Evolutionary conservation across 1,140 invertebrate genomes (phyloP).

Genomic region (Bombyx mori): ASM3026992v2 NC_085118.1:9091001-9091500

Average conservation of each 20-base stretch:
- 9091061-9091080: conserved; percentile 75
- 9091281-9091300: conserved; percentile 92
- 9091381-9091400: conserved; percentile 53
- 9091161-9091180: conserved; percentile 75
- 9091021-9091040: conserved; percentile 95
- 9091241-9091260: conserved; percentile 94
- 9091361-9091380: conserved; percentile 6
- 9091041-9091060: conserved; percentile 91
- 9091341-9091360: conserved; percentile 4
- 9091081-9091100: too few species aligned
- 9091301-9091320: conserved; percentile 91
- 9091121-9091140: too few species aligned
- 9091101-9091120: too few species aligned
- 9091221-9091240: conserved; percentile 91
- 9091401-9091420: conserved; percentile 75
- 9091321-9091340: conserved; percentile 79
- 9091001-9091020: conserved; percentile 91
- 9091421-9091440: conserved; percentile 80
- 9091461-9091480: conserved; percentile 94
- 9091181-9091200: conserved; percentile 69
- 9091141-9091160: conserved; percentile 61
- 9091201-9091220: conserved; percentile 90
- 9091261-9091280: conserved; percentile 91
- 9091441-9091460: conserved; percentile 89
- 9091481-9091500: conserved; percentile 93